A percentile compares a stretch with the other conserved stretches of the same genome.
phyloP scores from a whole-genome alignment of 2,113 vertebrate species.

The Balaeniceps rex region DNA sequence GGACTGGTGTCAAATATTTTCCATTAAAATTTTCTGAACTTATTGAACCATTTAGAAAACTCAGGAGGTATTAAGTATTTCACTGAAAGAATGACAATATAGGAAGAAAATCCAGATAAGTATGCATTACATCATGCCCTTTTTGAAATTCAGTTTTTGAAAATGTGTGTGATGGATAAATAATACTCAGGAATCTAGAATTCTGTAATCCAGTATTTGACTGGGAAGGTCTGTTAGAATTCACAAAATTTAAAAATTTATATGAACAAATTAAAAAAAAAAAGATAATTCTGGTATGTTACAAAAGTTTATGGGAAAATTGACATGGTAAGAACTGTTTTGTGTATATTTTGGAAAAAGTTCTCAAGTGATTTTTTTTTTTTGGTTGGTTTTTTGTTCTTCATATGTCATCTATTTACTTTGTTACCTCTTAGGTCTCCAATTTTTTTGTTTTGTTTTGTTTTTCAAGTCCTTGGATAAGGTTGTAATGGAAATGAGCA shows the following conservation, averaged over 20 bases:
- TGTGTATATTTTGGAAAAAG: not conserved
- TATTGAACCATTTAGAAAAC: not conserved
- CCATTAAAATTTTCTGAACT: not conserved
- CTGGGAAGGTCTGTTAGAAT: not conserved
- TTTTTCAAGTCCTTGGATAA: conserved; percentile 90
- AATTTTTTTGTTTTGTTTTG: not conserved
- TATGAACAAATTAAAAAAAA: not conserved
- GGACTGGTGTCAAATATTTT: not conserved
- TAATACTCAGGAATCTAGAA: not conserved
- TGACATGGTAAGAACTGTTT: not conserved
- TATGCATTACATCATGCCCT: not conserved
- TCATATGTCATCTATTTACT: not conserved
- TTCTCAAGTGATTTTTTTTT: not conserved
- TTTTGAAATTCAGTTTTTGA: not conserved
- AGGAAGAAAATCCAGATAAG: not conserved
- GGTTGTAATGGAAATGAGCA: conserved; percentile 99
- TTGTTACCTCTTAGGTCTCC: not conserved
- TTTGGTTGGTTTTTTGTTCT: not conserved
- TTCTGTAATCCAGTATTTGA: not conserved
- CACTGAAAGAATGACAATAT: not conserved
- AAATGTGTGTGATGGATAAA: not conserved
- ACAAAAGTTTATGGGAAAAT: not conserved
- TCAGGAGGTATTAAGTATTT: not conserved
- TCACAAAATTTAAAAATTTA: not conserved
- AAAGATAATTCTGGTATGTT: fast-evolving